Percentiles rank a stretch among this genome's conserved stretches.
These are phyloP conservation scores for Turritopsis dohrnii DNA, from an alignment of 30 jellyfish, hydroid and myxozoan species.

Conservation along the genomic window DNA sequence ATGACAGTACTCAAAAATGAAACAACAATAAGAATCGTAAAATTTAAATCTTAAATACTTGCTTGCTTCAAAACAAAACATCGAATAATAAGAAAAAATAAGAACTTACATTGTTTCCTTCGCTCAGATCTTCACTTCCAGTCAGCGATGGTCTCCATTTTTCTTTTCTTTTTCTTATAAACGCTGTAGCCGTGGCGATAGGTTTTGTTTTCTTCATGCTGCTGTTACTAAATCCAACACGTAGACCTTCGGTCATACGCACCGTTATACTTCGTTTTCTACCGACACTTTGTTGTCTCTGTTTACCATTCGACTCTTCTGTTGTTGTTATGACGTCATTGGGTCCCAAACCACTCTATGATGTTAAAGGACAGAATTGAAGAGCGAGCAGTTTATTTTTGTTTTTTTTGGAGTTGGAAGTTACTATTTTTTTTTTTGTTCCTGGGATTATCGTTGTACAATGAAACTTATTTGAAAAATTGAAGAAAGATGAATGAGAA, in stretches of 20 bases:
- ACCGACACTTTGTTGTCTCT: constrained; percentile 8
- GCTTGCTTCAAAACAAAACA: too few species aligned
- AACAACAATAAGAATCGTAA: background rate
- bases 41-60: background rate
- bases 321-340: background rate
- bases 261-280: constrained; percentile 8
- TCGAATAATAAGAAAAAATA: too few species aligned
- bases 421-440: background rate
- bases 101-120: constrained; percentile 19
- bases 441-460: background rate
- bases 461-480: background rate
- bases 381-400: background rate
- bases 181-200: constrained; percentile 20
- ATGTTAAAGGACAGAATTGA: background rate
- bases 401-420: background rate
- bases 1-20: background rate
- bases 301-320: constrained; percentile 17
- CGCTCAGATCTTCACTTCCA: constrained; percentile 40
- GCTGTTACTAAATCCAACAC: background rate
- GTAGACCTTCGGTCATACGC: constrained; percentile 40
- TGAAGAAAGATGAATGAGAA: background rate
- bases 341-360: background rate
- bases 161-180: constrained; percentile 36
- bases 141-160: constrained; percentile 41
- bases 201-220: constrained; percentile 27